Evolutionary conservation across 2,888 invertebrate species (phyloP).

Genomic region (Papilio demoleus): DNA sequence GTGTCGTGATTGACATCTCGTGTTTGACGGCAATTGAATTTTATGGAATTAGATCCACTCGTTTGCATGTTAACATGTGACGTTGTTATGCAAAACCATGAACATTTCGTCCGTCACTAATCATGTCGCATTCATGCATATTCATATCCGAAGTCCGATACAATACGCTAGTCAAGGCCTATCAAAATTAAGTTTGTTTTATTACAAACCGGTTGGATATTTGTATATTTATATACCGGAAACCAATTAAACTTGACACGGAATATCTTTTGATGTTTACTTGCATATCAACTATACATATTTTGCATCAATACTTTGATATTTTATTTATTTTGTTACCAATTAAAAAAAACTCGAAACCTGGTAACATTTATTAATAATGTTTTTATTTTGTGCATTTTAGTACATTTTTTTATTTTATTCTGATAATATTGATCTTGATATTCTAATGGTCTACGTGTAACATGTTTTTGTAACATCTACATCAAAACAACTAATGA

Average conservation of each 20-base stretch:
- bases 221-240: neutral
- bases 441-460: neutral
- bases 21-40: neutral
- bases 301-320: no score
- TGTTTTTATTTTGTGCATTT: no score
- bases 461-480: neutral
- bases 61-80: slow-evolving; percentile 3
- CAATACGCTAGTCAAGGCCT: neutral
- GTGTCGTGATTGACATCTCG: neutral
- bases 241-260: slow-evolving; percentile 8
- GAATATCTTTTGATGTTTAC: neutral
- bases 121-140: slow-evolving; percentile 5
- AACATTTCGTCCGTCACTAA: slow-evolving; percentile 1
- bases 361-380: no score
- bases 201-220: neutral
- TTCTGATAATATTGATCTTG: neutral
- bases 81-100: slow-evolving; percentile 1
- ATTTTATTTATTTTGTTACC: no score
- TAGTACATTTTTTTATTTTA: no score
- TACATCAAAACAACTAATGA: neutral
- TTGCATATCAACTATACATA: neutral
- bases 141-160: neutral
- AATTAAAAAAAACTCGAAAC: no score
- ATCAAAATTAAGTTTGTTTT: slow-evolving; percentile 10
- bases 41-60: neutral